phyloP scores from a whole-genome alignment of 2,888 invertebrate genomes.

The Scaptomyza tumidula region DNA sequence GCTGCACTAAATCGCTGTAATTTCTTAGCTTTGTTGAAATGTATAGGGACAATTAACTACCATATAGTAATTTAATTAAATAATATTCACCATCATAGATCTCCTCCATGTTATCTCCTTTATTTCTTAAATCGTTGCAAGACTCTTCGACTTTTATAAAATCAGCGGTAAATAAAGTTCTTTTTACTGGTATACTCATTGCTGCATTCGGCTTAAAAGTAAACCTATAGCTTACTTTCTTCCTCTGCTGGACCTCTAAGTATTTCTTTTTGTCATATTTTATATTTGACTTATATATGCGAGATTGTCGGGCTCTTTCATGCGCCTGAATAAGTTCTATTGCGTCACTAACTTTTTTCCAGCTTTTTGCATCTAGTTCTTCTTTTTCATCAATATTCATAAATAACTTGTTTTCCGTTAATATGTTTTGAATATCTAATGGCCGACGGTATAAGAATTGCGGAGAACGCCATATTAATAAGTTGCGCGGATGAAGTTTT shows the following conservation, averaged over 20 bases:
- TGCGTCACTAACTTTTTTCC: slow-evolving; percentile 67
- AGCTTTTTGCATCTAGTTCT: slow-evolving; percentile 44
- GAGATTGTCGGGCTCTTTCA: slow-evolving; percentile 84
- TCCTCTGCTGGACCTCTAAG: slow-evolving; percentile 49
- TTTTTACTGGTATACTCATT: slow-evolving; percentile 80
- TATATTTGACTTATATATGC: slow-evolving; percentile 69
- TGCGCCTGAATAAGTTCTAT: slow-evolving; percentile 84
- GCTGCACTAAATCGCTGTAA: too few relatives aligned
- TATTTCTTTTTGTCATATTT: slow-evolving; percentile 63
- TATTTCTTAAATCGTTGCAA: slow-evolving; percentile 56
- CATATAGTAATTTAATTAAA: not conserved
- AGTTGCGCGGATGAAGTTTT: slow-evolving; percentile 87
- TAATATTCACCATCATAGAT: slow-evolving; percentile 44
- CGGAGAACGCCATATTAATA: slow-evolving; percentile 85
- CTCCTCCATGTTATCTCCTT: slow-evolving; percentile 26
- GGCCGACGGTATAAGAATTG: slow-evolving; percentile 83
- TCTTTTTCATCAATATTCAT: slow-evolving; percentile 61
- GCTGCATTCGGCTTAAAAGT: slow-evolving; percentile 76
- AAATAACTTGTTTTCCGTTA: slow-evolving; percentile 65
- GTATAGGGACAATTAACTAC: too few relatives aligned
- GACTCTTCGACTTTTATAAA: slow-evolving; percentile 62
- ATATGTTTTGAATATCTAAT: slow-evolving; percentile 71
- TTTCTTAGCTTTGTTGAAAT: too few relatives aligned
- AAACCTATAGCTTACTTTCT: slow-evolving; percentile 73
- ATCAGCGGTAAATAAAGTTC: slow-evolving; percentile 77